Conservation (phyloP, 1,140 invertebrate genomes). For the Stegodyphus mimosarum region DNA sequence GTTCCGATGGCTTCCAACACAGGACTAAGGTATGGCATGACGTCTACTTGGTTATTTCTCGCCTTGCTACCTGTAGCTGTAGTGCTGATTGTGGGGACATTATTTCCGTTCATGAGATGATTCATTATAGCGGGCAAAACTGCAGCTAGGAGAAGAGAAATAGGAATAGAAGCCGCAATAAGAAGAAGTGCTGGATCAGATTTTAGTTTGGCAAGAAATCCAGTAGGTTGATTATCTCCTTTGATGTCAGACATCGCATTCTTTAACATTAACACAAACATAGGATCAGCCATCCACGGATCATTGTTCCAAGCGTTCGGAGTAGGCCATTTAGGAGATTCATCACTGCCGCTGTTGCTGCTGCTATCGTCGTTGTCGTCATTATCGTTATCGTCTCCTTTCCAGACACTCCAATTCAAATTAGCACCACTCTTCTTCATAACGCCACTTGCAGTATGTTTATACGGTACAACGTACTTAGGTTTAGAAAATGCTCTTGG, state of each 20-base stretch:
- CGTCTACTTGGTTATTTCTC: slow-evolving; percentile 4
- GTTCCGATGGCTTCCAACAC: slow-evolving; percentile 40
- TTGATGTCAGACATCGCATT: slow-evolving; percentile 47
- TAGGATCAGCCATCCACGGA: slow-evolving; percentile 44
- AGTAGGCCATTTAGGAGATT: not conserved
- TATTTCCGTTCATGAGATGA: slow-evolving; percentile 33
- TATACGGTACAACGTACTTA: not conserved
- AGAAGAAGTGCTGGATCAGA: slow-evolving; percentile 34
- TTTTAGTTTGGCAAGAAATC: slow-evolving; percentile 32
- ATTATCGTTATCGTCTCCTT: slow-evolving; percentile 25
- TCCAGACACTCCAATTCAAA: slow-evolving; percentile 52
- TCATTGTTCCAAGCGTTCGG: slow-evolving; percentile 13
- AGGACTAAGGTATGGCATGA: slow-evolving; percentile 27
- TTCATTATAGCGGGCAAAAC: slow-evolving; percentile 45
- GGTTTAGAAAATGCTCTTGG: not conserved
- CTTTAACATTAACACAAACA: slow-evolving; percentile 35
- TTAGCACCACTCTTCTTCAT: slow-evolving; percentile 52
- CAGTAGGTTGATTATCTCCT: slow-evolving; percentile 12
- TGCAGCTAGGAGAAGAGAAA: slow-evolving; percentile 35
- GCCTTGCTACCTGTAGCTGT: slow-evolving; percentile 19
- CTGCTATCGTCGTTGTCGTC: slow-evolving; percentile 18
- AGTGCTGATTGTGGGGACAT: slow-evolving; percentile 16
- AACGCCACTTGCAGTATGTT: not conserved
- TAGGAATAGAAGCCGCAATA: slow-evolving; percentile 42
- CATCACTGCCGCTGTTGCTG: slow-evolving; percentile 3